Base-by-base conservation (phyloP, 2,888 invertebrate genomes). In the Danaus chrysippus region DNA sequence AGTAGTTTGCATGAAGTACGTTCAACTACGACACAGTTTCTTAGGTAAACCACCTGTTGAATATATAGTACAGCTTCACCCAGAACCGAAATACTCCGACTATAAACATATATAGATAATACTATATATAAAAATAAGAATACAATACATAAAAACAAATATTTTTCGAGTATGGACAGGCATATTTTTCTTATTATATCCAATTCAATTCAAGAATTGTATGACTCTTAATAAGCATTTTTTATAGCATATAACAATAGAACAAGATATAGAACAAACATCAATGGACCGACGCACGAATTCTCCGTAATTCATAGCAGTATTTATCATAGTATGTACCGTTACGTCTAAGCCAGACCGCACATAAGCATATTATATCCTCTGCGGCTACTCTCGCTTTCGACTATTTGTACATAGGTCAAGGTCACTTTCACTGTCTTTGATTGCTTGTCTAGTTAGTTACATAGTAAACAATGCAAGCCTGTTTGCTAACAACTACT, bases 341-440 rank as follows among this genome's bases (percentile, higher is more conserved):
- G 60, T 61, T 59, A 58, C 62, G 56, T 64, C 68, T 63, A 63
- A 67, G 67, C 65, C 57, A 44, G 57, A 58, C 59, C 54, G 56
- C 58, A 62, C 56, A 60, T 69, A 67, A 63, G 61, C 68, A 71
- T 66, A 69, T 69, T 64, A 68, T 68, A 70, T 68, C 42, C 17
- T 41, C 23, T 41, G 61, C 54, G 56, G 58, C 61, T 65, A 68
- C 71, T 73, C 69, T 73, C 71, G 56, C 71, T 73, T 66, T 73
- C 71, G 65, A 59, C 56, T 69, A 69, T 70, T 65, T 67, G 62
- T 69, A 49, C 62, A 67, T 71, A 57, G 79, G 78, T 78, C 80
- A 79, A 80, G 78, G 76, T 74, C 70, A 67, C 81, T 81, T 73
- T 79, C 81, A 70, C 81, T 80, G 72, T 75, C 79, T 79, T 76